These are phyloP conservation scores for Synaphobranchus kaupii DNA, from an alignment of 2,797 vertebrate species.

Conservation along the genomic window DNA sequence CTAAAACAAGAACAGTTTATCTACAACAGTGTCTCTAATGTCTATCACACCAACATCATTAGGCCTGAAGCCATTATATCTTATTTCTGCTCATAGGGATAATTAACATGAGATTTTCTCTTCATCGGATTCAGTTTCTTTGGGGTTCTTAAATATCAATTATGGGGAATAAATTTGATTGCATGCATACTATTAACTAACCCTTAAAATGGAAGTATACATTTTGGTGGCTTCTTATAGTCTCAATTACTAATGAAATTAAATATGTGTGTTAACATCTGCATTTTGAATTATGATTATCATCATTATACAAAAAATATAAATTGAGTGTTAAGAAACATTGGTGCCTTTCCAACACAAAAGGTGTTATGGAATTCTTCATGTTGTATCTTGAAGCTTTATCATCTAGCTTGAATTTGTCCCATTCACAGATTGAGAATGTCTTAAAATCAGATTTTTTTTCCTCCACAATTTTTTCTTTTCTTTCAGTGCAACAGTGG, in stretches of 20 bases:
- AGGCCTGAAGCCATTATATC: slow-evolving; percentile 55
- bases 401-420: background rate
- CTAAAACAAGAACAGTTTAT: slow-evolving; percentile 74
- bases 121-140: background rate
- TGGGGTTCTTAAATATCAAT: background rate
- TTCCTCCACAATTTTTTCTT: slow-evolving; percentile 32
- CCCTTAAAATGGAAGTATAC: background rate
- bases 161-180: background rate
- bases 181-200: background rate
- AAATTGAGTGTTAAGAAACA: background rate
- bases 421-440: background rate
- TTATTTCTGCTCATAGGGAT: slow-evolving; percentile 53
- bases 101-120: slow-evolving; percentile 33
- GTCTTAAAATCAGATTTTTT: slow-evolving; percentile 41
- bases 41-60: slow-evolving; percentile 40
- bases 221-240: background rate
- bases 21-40: slow-evolving; percentile 73
- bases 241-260: background rate
- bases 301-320: background rate
- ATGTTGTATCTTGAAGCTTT: background rate
- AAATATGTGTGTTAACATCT: background rate
- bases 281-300: background rate
- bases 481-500: slow-evolving; percentile 69
- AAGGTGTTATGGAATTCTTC: background rate
- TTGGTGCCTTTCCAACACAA: background rate